Evolutionary conservation across 2,797 vertebrate species (phyloP).

Genomic region (Sebastes dallii): DNA sequence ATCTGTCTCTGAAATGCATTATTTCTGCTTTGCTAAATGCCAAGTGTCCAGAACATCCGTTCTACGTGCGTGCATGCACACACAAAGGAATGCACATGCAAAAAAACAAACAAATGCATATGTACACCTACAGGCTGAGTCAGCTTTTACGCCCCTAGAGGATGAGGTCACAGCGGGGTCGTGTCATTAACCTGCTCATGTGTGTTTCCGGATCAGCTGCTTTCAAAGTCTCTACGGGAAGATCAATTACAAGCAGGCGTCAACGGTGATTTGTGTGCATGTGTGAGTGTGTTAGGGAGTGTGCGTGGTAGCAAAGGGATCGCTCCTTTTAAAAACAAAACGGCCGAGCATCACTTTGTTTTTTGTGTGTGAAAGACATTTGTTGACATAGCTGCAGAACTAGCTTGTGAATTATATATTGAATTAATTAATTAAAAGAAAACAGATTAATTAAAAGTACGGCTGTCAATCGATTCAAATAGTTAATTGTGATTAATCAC

Average conservation of each 20-base stretch:
- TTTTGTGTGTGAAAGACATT: background rate
- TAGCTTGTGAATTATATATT: background rate
- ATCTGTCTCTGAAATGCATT: background rate
- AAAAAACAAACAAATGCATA: background rate
- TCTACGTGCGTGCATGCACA: background rate
- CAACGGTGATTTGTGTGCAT: constrained; percentile 14
- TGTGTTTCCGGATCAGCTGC: constrained; percentile 45
- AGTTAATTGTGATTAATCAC: too few species aligned
- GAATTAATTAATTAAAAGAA: background rate
- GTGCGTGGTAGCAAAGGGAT: background rate
- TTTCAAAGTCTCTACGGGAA: constrained; percentile 31
- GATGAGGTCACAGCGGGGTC: constrained; percentile 38
- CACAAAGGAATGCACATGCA: background rate
- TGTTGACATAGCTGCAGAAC: background rate
- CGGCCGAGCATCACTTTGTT: background rate
- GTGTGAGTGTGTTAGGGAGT: background rate
- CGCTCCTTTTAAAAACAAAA: background rate
- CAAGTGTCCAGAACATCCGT: background rate
- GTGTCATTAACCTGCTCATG: constrained; percentile 52
- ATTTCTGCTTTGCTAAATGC: constrained; percentile 7
- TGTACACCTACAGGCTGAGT: constrained; percentile 9
- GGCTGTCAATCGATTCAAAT: too few species aligned
- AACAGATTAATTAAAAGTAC: background rate
- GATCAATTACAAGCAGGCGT: constrained; percentile 48
- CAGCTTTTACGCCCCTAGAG: constrained; percentile 38